Conservation (phyloP, 2,113 vertebrate genomes). For the Notechis scutatus region DNA sequence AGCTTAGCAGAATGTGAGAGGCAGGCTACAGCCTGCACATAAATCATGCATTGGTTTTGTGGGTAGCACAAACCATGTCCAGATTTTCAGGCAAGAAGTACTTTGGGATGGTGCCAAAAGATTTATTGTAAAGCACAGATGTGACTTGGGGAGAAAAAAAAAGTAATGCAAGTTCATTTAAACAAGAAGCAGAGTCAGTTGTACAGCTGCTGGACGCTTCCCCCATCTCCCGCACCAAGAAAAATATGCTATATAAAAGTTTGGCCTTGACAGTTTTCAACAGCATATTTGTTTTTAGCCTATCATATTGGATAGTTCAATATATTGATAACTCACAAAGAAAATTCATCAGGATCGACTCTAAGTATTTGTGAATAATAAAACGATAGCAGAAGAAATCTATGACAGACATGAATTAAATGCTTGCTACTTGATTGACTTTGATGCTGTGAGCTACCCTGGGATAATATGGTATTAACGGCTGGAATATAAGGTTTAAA, state of each 20-base stretch:
- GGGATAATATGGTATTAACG: neutral
- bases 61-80: neutral
- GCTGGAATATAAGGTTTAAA: neutral
- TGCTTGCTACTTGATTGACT: neutral
- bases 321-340: conserved; percentile 7
- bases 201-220: neutral
- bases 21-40: conserved; percentile 2
- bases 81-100: conserved; percentile 27
- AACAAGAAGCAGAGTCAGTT: conserved; percentile 8
- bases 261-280: conserved; percentile 20
- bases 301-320: neutral
- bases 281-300: neutral
- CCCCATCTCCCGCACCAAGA: neutral
- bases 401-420: neutral
- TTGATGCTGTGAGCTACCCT: neutral
- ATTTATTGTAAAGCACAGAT: conserved; percentile 2
- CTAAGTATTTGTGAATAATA: neutral
- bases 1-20: conserved; percentile 40
- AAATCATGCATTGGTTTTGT: neutral
- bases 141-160: conserved; percentile 16
- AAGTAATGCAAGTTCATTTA: conserved; percentile 16
- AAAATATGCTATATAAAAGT: neutral
- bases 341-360: conserved; percentile 17
- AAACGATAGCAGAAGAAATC: neutral
- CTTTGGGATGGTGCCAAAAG: neutral